These are phyloP conservation scores for Macrotis lagotis DNA, from an alignment of 2,113 vertebrate genomes.

Conservation along the genomic window DNA sequence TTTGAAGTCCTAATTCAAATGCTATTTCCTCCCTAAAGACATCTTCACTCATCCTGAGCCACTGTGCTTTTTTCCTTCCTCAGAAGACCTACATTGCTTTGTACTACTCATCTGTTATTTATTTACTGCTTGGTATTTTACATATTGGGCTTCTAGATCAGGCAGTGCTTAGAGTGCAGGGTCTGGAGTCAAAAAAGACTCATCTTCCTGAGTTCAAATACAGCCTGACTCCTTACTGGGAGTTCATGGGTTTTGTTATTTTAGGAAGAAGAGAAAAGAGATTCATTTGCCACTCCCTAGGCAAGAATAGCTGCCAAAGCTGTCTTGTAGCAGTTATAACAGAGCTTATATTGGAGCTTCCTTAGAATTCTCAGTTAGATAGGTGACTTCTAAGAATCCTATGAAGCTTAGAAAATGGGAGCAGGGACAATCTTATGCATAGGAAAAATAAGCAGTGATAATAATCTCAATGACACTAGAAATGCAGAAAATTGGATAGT, in stretches of 20 bases:
- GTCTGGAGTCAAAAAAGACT: background rate
- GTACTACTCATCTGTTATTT: background rate
- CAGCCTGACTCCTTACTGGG: background rate
- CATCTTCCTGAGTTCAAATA: background rate
- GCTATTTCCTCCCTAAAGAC: background rate
- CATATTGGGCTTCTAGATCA: background rate
- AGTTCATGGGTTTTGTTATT: background rate
- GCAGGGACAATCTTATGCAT: background rate
- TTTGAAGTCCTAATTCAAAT: background rate
- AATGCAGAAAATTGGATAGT: background rate
- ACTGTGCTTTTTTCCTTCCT: background rate
- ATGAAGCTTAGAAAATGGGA: background rate
- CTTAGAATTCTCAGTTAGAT: background rate
- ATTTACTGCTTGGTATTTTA: background rate
- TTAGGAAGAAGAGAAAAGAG: background rate
- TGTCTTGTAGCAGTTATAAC: background rate
- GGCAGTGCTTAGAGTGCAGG: background rate
- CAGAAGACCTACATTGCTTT: background rate
- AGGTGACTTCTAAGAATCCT: background rate
- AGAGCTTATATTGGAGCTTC: background rate
- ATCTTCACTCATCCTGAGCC: background rate
- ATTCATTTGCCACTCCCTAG: background rate
- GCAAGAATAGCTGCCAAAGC: background rate
- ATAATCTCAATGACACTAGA: background rate
- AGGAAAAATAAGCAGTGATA: background rate